phyloP scores from a whole-genome alignment of 2,888 invertebrate genomes.

The Netelia virgata region DNA sequence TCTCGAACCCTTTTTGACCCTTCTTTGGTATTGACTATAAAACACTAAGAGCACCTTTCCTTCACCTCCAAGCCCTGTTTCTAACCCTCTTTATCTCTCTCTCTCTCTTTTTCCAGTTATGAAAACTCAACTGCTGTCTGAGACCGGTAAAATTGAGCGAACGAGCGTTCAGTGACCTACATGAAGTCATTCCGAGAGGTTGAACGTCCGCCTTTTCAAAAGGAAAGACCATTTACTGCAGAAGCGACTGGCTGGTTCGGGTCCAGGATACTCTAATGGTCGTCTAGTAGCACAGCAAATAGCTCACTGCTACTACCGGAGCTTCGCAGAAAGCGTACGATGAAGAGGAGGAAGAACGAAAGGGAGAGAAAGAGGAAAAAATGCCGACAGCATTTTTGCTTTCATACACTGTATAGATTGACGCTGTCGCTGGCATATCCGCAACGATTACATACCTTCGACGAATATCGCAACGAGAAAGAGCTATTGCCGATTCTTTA shows the following conservation, averaged over 20 bases:
- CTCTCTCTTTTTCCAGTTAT: constrained; percentile 72
- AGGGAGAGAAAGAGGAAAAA: not conserved
- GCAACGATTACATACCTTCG: constrained; percentile 74
- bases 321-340: constrained; percentile 29
- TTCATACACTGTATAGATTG: constrained; percentile 61
- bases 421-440: constrained; percentile 72
- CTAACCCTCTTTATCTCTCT: not conserved
- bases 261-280: constrained; percentile 80
- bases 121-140: constrained; percentile 73
- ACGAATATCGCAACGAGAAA: constrained; percentile 78
- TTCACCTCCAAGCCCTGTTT: not conserved
- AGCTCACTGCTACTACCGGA: constrained; percentile 63
- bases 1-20: too few species aligned
- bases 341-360: not conserved
- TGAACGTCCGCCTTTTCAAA: constrained; percentile 72
- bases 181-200: constrained; percentile 41
- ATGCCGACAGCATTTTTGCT: constrained; percentile 65
- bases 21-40: too few species aligned
- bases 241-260: constrained; percentile 76
- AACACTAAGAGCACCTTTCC: not conserved
- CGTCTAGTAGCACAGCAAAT: constrained; percentile 77
- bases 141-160: constrained; percentile 4
- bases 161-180: constrained; percentile 50
- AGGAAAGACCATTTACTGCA: constrained; percentile 80
- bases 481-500: constrained; percentile 78